A percentile compares a stretch with the other conserved stretches of the same genome.
Evolutionary conservation across 2,113 vertebrate genomes (phyloP).

Genomic region (Balaeniceps rex): DNA sequence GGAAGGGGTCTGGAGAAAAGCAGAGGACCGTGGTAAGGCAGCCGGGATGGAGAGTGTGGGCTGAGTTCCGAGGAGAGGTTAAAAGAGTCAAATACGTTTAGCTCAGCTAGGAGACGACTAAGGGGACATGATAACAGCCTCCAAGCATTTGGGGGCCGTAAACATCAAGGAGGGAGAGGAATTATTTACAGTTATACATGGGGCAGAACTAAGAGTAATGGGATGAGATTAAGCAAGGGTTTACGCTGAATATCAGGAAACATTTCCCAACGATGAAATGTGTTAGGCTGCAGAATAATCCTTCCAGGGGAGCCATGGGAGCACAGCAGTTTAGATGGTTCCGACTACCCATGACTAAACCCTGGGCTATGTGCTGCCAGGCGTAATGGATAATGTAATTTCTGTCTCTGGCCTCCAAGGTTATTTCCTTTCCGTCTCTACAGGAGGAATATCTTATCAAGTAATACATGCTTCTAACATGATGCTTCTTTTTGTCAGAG

Average conservation of each 20-base stretch:
- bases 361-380: slow-evolving; percentile 1
- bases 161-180: slow-evolving; percentile 5
- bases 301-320: background rate
- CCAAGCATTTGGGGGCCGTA: background rate
- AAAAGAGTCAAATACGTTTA: background rate
- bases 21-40: background rate
- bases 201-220: slow-evolving; percentile 28
- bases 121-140: background rate
- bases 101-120: background rate
- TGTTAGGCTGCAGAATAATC: slow-evolving; percentile 18
- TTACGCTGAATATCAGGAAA: background rate
- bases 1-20: background rate
- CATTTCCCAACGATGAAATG: background rate
- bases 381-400: background rate
- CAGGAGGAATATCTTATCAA: slow-evolving; percentile 8
- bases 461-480: background rate
- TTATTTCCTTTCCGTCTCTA: background rate
- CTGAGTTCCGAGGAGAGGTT: background rate
- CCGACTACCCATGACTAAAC: slow-evolving; percentile 9
- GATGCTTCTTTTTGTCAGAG: background rate
- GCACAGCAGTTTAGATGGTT: background rate
- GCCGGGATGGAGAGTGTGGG: background rate
- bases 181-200: background rate
- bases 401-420: background rate
- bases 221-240: slow-evolving; percentile 4